Evolutionary conservation across 2,113 vertebrate genomes (phyloP).

Genomic region (Phalacrocorax pelagicus): DNA sequence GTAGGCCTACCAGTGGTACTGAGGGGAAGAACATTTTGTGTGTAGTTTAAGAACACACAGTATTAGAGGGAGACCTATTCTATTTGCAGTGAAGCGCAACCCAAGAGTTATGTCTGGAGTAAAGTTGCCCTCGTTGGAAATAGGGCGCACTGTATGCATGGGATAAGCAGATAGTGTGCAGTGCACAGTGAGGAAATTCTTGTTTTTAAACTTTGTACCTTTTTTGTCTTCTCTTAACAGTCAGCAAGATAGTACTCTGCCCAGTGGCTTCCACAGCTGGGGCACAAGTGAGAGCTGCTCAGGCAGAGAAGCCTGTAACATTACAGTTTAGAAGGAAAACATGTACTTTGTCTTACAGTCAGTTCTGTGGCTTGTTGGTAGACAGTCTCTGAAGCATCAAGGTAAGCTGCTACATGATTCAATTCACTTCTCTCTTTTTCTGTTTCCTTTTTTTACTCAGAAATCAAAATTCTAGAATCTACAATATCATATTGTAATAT

Average conservation of each 20-base stretch:
- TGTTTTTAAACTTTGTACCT: background rate
- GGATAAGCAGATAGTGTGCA: background rate
- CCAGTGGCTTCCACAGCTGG: constrained; percentile 83
- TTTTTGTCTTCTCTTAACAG: constrained; percentile 54
- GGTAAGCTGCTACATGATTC: constrained; percentile 58
- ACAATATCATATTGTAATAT: background rate
- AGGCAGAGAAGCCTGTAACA: constrained; percentile 85
- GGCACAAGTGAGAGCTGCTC: constrained; percentile 77
- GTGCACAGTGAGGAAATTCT: background rate
- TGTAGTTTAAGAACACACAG: background rate
- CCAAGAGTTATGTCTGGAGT: background rate
- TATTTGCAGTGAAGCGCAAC: background rate
- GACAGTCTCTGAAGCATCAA: constrained; percentile 87
- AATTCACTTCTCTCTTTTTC: background rate
- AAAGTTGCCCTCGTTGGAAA: background rate
- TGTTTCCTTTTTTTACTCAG: background rate
- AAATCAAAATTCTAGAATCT: background rate
- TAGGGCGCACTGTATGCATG: background rate
- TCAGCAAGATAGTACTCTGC: constrained; percentile 83
- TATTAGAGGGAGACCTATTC: background rate
- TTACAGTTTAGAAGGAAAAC: constrained; percentile 91
- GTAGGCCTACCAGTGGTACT: background rate
- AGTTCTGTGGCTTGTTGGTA: constrained; percentile 84
- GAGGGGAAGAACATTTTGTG: background rate
- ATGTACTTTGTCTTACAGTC: constrained; percentile 87